phyloP scores from a whole-genome alignment of 2,888 invertebrate genomes.

The Agrilus mali region DNA sequence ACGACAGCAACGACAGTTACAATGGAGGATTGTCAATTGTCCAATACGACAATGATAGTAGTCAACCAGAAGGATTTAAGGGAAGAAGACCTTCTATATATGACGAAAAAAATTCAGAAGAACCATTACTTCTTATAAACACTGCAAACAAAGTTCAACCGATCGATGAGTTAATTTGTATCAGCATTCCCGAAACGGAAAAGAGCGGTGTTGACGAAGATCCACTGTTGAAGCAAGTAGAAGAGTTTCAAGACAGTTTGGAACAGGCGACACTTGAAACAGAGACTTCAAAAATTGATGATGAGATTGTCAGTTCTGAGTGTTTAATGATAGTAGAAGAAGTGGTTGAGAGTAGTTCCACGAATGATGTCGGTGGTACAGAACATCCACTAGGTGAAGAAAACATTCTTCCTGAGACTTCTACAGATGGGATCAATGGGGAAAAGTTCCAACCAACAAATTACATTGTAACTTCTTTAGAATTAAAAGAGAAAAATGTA shows the following conservation, averaged over 20 bases:
- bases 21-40: slow-evolving; percentile 12
- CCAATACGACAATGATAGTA: slow-evolving; percentile 5
- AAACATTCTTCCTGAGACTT: background rate
- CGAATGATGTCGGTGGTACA: too few relatives aligned
- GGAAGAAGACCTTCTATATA: slow-evolving; percentile 4
- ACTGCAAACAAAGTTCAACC: slow-evolving; percentile 3
- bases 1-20: slow-evolving; percentile 16
- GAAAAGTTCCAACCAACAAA: too few relatives aligned
- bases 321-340: background rate
- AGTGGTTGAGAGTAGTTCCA: background rate
- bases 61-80: background rate
- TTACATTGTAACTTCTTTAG: too few relatives aligned
- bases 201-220: background rate
- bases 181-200: slow-evolving; percentile 11
- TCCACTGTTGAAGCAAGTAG: slow-evolving; percentile 10
- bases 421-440: background rate
- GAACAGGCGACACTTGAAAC: slow-evolving; percentile 1
- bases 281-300: background rate
- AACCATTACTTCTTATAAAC: slow-evolving; percentile 8
- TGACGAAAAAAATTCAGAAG: slow-evolving; percentile 12
- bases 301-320: background rate
- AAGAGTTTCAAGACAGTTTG: slow-evolving; percentile 5
- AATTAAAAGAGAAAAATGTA: too few relatives aligned
- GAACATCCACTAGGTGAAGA: too few relatives aligned
- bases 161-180: slow-evolving; percentile 2